Evolutionary conservation across 2,797 vertebrate genomes (phyloP).

Genomic region (Scolopax bukidnonensis): DNA sequence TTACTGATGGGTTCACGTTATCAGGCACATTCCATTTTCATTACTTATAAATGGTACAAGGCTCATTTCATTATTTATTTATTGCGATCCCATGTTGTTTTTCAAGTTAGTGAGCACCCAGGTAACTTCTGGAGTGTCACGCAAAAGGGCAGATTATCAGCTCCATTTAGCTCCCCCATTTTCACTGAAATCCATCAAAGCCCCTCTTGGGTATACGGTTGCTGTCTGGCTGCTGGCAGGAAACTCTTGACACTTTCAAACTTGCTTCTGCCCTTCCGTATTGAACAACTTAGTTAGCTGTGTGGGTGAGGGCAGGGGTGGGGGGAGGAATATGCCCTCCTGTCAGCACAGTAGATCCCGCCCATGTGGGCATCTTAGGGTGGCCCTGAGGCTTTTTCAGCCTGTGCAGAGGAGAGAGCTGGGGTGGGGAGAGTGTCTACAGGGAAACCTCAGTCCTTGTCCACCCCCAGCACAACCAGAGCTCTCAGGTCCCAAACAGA

Average conservation of each 20-base stretch:
- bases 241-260: background rate
- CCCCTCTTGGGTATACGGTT: background rate
- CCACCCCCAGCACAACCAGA: fast-evolving
- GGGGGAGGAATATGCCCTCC: fast-evolving
- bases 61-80: slow-evolving; percentile 35
- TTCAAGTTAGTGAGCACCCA: background rate
- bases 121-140: background rate
- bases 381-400: background rate
- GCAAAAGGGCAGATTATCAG: background rate
- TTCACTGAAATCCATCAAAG: background rate
- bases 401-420: fast-evolving
- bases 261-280: background rate
- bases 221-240: background rate
- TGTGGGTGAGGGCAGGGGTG: background rate
- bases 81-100: background rate
- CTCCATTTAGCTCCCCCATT: background rate
- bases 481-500: background rate
- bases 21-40: slow-evolving; percentile 21
- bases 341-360: background rate
- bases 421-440: fast-evolving
- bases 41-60: slow-evolving; percentile 41
- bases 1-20: background rate
- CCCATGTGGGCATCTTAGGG: background rate
- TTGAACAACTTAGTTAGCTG: background rate
- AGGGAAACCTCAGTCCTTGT: background rate